Conservation (phyloP, 2,797 vertebrate genomes). For the Crenuchus spilurus region DNA sequence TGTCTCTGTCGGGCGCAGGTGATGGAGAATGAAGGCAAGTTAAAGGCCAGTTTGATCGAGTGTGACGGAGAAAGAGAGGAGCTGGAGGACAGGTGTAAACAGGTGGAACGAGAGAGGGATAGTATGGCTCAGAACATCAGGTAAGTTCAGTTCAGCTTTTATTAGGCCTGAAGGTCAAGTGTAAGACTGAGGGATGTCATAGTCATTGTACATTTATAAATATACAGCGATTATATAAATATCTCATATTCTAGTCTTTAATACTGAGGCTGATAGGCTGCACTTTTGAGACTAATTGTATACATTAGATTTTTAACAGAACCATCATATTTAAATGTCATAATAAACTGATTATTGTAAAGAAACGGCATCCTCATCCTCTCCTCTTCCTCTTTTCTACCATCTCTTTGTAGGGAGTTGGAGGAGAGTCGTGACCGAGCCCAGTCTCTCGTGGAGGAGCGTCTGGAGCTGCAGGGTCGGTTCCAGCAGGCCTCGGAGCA, state of each 20-base stretch:
- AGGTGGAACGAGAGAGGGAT: slow-evolving; percentile 49
- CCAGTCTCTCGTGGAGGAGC: slow-evolving; percentile 74
- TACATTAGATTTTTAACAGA: no score
- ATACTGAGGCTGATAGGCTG: no score
- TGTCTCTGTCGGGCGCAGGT: slow-evolving; percentile 33
- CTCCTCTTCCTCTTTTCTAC: background rate
- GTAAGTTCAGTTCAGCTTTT: no score
- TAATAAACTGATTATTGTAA: no score
- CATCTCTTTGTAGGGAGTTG: slow-evolving; percentile 66
- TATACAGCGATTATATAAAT: no score
- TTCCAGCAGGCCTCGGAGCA: slow-evolving; percentile 71
- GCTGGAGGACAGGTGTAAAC: slow-evolving; percentile 58
- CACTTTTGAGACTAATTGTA: no score
- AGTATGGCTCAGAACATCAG: slow-evolving; percentile 36
- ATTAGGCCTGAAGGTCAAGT: no score
- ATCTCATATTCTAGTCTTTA: no score
- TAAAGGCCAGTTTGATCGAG: slow-evolving; percentile 68
- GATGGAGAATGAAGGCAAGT: slow-evolving; percentile 54
- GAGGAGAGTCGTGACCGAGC: slow-evolving; percentile 68
- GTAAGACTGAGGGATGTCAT: no score
- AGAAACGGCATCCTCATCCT: no score
- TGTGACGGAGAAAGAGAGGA: slow-evolving; percentile 71
- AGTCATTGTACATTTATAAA: no score
- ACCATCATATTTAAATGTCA: no score
- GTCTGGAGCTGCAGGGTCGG: slow-evolving; percentile 69